Base-by-base conservation (phyloP, 1,140 invertebrate species). In the Drosophila lacertosa region DNA sequence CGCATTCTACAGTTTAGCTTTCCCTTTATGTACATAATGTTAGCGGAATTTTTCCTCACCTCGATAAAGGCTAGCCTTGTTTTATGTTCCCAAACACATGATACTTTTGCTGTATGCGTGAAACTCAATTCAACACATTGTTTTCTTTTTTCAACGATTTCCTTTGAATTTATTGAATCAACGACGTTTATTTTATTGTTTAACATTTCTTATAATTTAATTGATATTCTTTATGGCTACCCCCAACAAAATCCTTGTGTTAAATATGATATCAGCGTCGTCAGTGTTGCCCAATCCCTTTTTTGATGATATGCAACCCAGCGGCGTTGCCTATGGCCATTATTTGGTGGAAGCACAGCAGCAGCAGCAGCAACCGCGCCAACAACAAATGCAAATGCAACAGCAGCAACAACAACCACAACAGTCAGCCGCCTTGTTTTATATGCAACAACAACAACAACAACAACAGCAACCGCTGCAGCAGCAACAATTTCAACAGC, bases 211-310 rank as follows among this genome's bases (percentile, higher is more conserved):
- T 54, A 26, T 53, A 44, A 59, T 72, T 73, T 67, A 33, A 55
- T 59, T 54, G 4, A 18, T 68, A 68, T 57, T 60, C 10, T 53
- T 54, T 67, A 48, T 68, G 63, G 35, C 40, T 35, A 67, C n/a
- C 18, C 33, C 32, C 35, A 35, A 58, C 11, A 40, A 67, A 57
- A 10, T 16, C 33, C 22, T 35, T 73, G 67, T 77, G 67, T 81
- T 67, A 48, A 62, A 62, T 29, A 29, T 70, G 48, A 45, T 55
- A 71, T 67, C 64, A 84, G 77, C 58, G 33, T 44, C 26, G 26
- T 67, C 65, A 11, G 22, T 26, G 4, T 80, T 91, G 68, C 84
- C 89, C 71, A 91, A 91, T 84, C 89, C 89, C 47, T 91, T 91
- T 80, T 90, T 84, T 24, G 89, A 91, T 66, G 77, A 86, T 47